phyloP scores from a whole-genome alignment of 2,797 vertebrate species.

The Hirundo rustica region DNA sequence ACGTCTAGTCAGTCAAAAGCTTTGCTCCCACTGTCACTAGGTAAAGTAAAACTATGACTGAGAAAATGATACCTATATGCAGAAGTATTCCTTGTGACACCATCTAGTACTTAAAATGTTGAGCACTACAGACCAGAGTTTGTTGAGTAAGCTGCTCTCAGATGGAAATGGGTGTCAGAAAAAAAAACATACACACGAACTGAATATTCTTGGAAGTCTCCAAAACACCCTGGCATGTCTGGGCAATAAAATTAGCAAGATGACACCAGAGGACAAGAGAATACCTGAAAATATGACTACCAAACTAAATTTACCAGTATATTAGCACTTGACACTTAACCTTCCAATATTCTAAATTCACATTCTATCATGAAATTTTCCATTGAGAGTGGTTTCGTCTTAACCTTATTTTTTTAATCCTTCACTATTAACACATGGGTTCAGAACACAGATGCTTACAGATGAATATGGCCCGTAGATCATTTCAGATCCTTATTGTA shows the following conservation, averaged over 20 bases:
- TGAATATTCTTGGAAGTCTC: background rate
- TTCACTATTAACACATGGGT: background rate
- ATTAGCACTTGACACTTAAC: background rate
- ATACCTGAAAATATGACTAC: background rate
- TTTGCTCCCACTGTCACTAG: background rate
- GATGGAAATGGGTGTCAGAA: background rate
- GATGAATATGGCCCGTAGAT: background rate
- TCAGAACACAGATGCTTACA: background rate
- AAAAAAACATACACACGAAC: background rate
- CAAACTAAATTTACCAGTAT: background rate
- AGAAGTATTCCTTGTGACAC: background rate
- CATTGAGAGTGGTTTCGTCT: background rate
- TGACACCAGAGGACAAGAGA: background rate
- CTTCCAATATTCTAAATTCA: background rate
- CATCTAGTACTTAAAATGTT: background rate
- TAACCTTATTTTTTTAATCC: background rate
- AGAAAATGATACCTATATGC: background rate
- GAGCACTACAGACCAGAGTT: background rate
- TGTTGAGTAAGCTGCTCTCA: background rate
- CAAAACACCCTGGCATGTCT: background rate
- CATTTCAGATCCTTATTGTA: background rate
- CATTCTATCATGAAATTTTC: background rate
- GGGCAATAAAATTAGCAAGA: background rate
- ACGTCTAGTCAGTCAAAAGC: background rate
- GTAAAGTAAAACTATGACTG: background rate